Percentiles rank a stretch among this genome's conserved stretches.
Evolutionary conservation across 2,113 vertebrate species (phyloP).

Genomic region (Mobula hypostoma): DNA sequence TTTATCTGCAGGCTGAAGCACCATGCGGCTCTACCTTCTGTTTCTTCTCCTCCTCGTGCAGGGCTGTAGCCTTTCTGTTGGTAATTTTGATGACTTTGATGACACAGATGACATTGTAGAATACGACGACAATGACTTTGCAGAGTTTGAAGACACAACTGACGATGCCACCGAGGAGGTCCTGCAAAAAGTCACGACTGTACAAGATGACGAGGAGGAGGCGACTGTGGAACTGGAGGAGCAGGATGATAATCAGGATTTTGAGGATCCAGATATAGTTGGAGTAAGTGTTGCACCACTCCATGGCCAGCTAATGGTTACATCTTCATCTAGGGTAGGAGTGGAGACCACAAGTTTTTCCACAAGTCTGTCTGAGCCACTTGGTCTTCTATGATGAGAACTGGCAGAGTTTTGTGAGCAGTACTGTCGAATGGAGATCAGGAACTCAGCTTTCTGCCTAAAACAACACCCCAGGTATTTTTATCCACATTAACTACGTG

Average conservation of each 20-base stretch:
- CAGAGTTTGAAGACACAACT: conserved; percentile 85
- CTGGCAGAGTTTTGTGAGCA: not conserved
- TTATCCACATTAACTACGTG: not conserved
- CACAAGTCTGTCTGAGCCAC: not conserved
- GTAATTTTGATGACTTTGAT: conserved; percentile 86
- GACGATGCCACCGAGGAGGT: conserved; percentile 69
- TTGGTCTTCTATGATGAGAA: not conserved
- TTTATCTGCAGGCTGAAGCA: not conserved
- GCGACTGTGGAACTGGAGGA: conserved; percentile 86
- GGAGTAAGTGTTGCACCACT: conserved; percentile 42
- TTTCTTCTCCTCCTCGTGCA: conserved; percentile 46
- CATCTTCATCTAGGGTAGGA: not conserved
- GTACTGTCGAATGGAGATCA: not conserved
- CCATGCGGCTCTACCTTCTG: conserved; percentile 32
- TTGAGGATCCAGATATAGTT: conserved; percentile 78
- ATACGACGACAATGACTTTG: conserved; percentile 96
- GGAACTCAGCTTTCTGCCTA: not conserved
- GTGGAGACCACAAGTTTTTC: not conserved
- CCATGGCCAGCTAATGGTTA: not conserved
- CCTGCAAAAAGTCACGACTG: conserved; percentile 63
- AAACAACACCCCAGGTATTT: not conserved
- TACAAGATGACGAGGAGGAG: conserved; percentile 80
- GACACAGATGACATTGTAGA: conserved; percentile 86
- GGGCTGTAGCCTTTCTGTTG: conserved; percentile 50
- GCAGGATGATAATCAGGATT: conserved; percentile 79